phyloP scores from a whole-genome alignment of 2,113 vertebrate genomes.

The Leuciscus idus region DNA sequence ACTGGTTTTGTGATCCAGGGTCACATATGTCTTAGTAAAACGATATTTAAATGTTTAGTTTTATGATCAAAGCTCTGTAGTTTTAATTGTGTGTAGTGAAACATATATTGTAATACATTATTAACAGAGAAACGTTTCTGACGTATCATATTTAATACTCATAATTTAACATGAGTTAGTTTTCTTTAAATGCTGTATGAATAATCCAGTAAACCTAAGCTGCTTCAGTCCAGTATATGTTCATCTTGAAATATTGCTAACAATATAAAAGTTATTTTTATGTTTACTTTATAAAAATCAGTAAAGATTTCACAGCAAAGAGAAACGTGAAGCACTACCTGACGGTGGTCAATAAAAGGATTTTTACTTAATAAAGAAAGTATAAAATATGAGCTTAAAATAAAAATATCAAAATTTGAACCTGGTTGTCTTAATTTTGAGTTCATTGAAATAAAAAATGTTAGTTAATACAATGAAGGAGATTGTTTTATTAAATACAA shows the following conservation, averaged over 20 bases:
- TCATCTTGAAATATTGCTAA: not conserved
- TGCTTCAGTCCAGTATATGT: not conserved
- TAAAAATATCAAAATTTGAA: too few relatives aligned
- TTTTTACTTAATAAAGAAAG: too few relatives aligned
- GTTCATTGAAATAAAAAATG: too few relatives aligned
- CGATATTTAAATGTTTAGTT: not conserved
- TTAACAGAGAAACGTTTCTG: not conserved
- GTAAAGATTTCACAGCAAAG: not conserved
- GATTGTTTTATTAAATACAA: too few relatives aligned
- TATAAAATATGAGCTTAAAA: too few relatives aligned
- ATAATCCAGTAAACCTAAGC: not conserved
- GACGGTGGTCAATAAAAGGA: too few relatives aligned
- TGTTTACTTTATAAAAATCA: not conserved
- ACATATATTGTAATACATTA: not conserved
- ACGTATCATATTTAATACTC: not conserved
- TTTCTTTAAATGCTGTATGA: not conserved
- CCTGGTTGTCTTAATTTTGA: too few relatives aligned
- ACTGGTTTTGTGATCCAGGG: too few relatives aligned
- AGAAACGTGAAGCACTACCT: too few relatives aligned
- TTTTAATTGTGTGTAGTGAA: not conserved
- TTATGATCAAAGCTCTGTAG: not conserved
- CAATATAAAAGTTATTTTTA: not conserved
- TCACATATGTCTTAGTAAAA: not conserved
- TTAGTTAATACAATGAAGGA: too few relatives aligned
- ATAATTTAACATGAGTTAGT: not conserved